phyloP scores from a whole-genome alignment of 2,888 invertebrate species.

The Phania funesta region DNA sequence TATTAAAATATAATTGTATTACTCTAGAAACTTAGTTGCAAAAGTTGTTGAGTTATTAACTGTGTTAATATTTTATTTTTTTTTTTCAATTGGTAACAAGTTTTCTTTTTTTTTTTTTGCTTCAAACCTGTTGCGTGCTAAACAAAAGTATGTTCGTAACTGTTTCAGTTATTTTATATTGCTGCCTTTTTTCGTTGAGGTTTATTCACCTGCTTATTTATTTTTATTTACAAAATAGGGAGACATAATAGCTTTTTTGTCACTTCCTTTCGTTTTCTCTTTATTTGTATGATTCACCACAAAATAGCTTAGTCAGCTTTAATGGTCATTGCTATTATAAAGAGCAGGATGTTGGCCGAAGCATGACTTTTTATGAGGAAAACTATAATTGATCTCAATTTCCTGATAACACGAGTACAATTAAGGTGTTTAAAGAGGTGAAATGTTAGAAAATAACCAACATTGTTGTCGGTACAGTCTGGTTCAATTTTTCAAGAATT shows the following conservation, averaged over 20 bases:
- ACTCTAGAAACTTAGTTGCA: slow-evolving; percentile 2
- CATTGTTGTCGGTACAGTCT: no score
- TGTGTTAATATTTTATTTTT: not conserved
- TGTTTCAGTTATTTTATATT: not conserved
- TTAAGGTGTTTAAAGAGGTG: not conserved
- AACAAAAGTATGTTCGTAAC: not conserved
- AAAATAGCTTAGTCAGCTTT: slow-evolving; percentile 29
- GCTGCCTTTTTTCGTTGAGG: slow-evolving; percentile 12
- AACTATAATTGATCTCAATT: slow-evolving; percentile 14
- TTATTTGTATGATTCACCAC: slow-evolving; percentile 47
- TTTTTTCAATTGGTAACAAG: slow-evolving; percentile 3
- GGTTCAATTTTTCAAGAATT: no score
- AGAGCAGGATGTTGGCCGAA: slow-evolving; percentile 41
- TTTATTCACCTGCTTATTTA: slow-evolving; percentile 52
- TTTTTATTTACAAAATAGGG: slow-evolving; percentile 10
- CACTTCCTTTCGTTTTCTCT: slow-evolving; percentile 37
- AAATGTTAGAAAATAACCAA: no score
- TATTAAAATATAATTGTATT: slow-evolving; percentile 39
- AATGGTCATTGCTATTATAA: not conserved
- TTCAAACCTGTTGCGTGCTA: slow-evolving; percentile 29
- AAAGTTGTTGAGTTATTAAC: slow-evolving; percentile 10
- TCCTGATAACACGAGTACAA: not conserved
- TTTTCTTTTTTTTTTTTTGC: not conserved
- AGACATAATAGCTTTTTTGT: slow-evolving; percentile 30
- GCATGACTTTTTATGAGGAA: slow-evolving; percentile 1